Conservation (phyloP, 2,888 invertebrate genomes). For the Aspidapion aeneum region DNA sequence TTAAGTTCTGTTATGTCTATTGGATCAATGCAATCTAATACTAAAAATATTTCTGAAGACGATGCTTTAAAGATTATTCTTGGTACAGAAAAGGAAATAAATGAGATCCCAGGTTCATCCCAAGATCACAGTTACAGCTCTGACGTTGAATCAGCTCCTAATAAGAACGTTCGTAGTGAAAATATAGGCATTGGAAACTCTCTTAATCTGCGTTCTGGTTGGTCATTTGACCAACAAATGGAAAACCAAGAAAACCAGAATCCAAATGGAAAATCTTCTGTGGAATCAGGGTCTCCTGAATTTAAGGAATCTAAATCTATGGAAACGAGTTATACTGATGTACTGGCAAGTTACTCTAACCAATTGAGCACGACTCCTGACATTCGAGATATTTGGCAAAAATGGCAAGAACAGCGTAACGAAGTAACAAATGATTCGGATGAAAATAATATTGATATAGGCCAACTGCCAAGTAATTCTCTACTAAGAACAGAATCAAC, state of each 20-base stretch:
- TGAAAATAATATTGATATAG: constrained; percentile 17
- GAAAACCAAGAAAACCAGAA: constrained; percentile 12
- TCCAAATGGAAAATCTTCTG: constrained; percentile 13
- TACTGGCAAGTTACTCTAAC: constrained; percentile 60
- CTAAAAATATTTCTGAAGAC: constrained; percentile 62
- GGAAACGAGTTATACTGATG: constrained; percentile 56
- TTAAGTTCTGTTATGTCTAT: constrained; percentile 46
- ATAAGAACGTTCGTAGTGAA: constrained; percentile 17
- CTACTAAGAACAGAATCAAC: constrained; percentile 27
- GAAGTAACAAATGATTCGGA: constrained; percentile 36
- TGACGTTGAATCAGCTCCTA: constrained; percentile 29
- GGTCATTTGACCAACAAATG: constrained; percentile 52
- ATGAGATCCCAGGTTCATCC: constrained; percentile 22
- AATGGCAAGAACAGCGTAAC: constrained; percentile 39
- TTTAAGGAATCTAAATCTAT: constrained; percentile 35
- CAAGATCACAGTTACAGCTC: constrained; percentile 22
- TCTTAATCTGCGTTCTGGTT: constrained; percentile 61
- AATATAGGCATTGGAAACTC: constrained; percentile 59
- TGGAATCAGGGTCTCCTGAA: constrained; percentile 3
- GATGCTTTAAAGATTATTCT: constrained; percentile 70
- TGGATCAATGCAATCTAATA: constrained; percentile 48
- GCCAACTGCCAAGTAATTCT: constrained; percentile 18
- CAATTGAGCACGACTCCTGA: constrained; percentile 52
- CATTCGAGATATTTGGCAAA: constrained; percentile 60
- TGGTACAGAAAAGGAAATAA: constrained; percentile 45